Conservation (phyloP, 2,797 vertebrate species). For the Diplodus puntazzo region DNA sequence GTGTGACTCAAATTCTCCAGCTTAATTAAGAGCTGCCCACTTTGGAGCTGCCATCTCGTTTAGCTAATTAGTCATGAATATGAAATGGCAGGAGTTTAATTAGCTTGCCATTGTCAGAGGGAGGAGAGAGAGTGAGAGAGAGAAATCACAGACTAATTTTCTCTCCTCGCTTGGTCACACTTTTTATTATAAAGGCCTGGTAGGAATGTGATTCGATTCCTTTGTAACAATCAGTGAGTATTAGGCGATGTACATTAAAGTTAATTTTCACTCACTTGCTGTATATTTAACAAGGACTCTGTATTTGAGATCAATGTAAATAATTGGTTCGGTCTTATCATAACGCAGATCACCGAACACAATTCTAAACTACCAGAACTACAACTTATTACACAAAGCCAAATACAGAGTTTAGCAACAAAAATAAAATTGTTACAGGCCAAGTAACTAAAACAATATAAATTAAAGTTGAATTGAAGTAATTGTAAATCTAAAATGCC, state of each 20-base stretch:
- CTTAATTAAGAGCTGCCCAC: slow-evolving; percentile 79
- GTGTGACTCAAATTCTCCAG: slow-evolving; percentile 69
- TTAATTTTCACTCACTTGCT: slow-evolving; percentile 19
- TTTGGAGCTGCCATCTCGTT: slow-evolving; percentile 75
- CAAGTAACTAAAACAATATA: not conserved
- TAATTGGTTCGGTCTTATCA: slow-evolving; percentile 2
- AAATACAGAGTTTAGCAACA: not conserved
- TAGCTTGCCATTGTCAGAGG: slow-evolving; percentile 68
- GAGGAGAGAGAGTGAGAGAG: slow-evolving; percentile 25
- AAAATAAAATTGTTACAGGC: not conserved
- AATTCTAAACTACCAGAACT: not conserved
- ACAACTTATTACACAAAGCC: not conserved
- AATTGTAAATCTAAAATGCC: not conserved
- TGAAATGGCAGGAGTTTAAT: slow-evolving; percentile 81
- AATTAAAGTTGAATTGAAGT: not conserved
- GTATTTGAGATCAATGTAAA: slow-evolving; percentile 2
- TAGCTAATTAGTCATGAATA: slow-evolving; percentile 80
- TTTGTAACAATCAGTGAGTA: slow-evolving; percentile 32
- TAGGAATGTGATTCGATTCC: slow-evolving; percentile 45
- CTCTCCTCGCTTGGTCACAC: slow-evolving; percentile 39
- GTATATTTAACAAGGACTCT: not conserved
- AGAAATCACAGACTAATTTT: slow-evolving; percentile 53
- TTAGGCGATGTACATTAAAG: slow-evolving; percentile 6
- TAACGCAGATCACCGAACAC: not conserved
- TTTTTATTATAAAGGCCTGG: slow-evolving; percentile 39